Conservation (phyloP, 2,888 invertebrate species). For the Aphodius sticticus region DNA sequence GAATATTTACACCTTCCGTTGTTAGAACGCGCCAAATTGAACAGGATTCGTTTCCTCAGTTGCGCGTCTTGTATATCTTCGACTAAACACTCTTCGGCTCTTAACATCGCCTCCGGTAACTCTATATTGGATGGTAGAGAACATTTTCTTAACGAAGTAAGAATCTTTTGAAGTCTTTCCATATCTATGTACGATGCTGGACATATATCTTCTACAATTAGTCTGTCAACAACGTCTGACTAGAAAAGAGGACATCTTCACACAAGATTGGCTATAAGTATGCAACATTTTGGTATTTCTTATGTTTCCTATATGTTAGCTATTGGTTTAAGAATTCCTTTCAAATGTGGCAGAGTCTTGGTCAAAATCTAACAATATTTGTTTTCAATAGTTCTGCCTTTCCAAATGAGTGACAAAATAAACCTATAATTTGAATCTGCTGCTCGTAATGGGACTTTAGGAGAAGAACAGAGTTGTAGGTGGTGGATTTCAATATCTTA, state of each 20-base stretch:
- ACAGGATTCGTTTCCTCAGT: not conserved
- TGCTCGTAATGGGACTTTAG: too few relatives aligned
- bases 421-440: too few relatives aligned
- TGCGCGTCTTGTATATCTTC: not conserved
- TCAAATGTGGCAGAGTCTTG: too few relatives aligned
- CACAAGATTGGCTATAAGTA: too few relatives aligned
- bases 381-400: too few relatives aligned
- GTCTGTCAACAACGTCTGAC: not conserved
- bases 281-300: too few relatives aligned
- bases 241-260: not conserved
- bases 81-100: not conserved
- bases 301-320: too few relatives aligned
- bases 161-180: not conserved
- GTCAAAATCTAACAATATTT: too few relatives aligned
- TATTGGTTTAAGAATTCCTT: too few relatives aligned
- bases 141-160: not conserved
- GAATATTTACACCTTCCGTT: not conserved
- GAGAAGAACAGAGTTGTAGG: too few relatives aligned
- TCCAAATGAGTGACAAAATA: too few relatives aligned
- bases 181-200: not conserved
- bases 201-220: not conserved
- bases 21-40: not conserved
- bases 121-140: not conserved
- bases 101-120: not conserved
- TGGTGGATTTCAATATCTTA: too few relatives aligned